phyloP scores from a whole-genome alignment of 2,113 vertebrate species.

The Carlito syrichta region DNA sequence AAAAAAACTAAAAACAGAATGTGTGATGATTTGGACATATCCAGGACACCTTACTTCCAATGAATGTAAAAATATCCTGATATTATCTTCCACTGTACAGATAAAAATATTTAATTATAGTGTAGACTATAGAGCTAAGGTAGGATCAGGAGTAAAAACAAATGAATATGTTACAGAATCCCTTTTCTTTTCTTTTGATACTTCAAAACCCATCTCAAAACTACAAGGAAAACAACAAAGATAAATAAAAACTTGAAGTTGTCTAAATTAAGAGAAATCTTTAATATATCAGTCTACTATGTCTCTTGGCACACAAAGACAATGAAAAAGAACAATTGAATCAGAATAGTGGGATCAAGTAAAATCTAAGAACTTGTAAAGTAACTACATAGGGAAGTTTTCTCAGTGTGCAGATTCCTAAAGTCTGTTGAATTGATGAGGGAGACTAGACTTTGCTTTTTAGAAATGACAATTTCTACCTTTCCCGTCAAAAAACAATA shows the following conservation, averaged over 20 bases:
- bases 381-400: neutral
- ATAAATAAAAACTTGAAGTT: neutral
- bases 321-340: neutral
- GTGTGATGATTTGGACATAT: neutral
- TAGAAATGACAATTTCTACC: neutral
- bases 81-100: neutral
- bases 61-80: neutral
- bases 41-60: neutral
- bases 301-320: neutral
- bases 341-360: neutral
- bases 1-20: neutral
- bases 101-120: slow-evolving; percentile 6
- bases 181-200: neutral
- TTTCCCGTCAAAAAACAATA: neutral
- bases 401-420: neutral
- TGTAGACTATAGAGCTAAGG: neutral
- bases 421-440: neutral
- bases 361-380: neutral
- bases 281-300: neutral
- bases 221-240: neutral
- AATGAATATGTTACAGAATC: neutral
- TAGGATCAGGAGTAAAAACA: neutral
- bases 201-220: neutral
- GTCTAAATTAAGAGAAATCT: neutral
- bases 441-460: neutral